Evolutionary conservation across 2,113 vertebrate species (phyloP), one percentile per base, ranked within the genome.

Genomic region (Phyllopteryx taeniolatus): DNA sequence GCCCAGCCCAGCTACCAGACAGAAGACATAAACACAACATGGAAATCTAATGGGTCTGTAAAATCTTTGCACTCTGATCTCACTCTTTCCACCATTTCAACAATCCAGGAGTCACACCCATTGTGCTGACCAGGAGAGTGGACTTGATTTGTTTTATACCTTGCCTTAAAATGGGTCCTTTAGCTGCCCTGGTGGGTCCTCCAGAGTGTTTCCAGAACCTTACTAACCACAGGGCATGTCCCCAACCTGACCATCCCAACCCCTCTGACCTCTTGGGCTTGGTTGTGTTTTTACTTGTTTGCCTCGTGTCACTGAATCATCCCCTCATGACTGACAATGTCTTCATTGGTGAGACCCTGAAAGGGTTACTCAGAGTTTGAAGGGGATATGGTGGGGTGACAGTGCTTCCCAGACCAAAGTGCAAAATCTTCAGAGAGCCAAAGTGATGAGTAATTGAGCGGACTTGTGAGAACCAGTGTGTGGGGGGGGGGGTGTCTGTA

Each of bases 391-490:
- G 46, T 47, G 67, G 71, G 65, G 67, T 68, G 13, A 68, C 59
- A 83, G 78, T 84, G 88, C 80, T 83, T 80, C 35, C 77, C 69
- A 83, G 64, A 81, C 62, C 68, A 74, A 61, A 71, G 72, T 74
- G 85, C 74, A 82, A 51, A 82, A 80, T 86, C 73, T 69, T 70
- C 76, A 72, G 74, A 89, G 81, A 79, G 79, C 79, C 8, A 57
- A 83, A 81, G 78, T 86, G 82, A 71, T 93, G 91, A 93, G 79
- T 90, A 92, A 92, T 91, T 84, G 84, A 79, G 75, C 76, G 80
- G 89, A 89, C 93, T 88, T 93, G 91, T 94, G 92, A 91, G 87
- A 94, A 93, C 88, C 91, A 85, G 90, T 62, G 84, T 91, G 59
- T 12, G 31, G 33, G 17, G 33, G 2, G 67, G 14, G 77, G 72